A percentile compares a stretch with the other conserved stretches of the same genome.
phyloP scores from a whole-genome alignment of 1,140 invertebrate species.

The Sarcophaga peregrina region DNA sequence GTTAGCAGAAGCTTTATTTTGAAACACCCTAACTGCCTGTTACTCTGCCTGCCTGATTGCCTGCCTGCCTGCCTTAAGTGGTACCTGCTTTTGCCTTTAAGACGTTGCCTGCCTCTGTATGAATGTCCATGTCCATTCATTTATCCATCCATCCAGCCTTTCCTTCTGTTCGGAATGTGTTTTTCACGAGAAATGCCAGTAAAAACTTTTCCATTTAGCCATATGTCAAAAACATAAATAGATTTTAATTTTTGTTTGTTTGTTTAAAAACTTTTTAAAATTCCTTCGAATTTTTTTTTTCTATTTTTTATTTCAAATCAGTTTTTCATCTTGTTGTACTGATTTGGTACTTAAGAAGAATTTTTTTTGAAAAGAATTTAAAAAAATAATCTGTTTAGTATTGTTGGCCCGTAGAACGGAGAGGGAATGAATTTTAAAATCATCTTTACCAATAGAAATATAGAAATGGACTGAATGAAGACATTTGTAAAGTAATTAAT shows the following conservation, averaged over 20 bases:
- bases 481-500: too few relatives aligned
- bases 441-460: too few relatives aligned
- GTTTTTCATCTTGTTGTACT: background rate
- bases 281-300: background rate
- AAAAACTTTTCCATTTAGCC: conserved; percentile 36
- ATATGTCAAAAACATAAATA: conserved; percentile 39
- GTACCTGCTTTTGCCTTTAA: too few relatives aligned
- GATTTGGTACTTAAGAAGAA: too few relatives aligned
- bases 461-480: too few relatives aligned
- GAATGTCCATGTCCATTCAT: too few relatives aligned
- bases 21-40: background rate
- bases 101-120: too few relatives aligned
- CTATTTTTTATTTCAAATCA: background rate
- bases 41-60: background rate
- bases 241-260: background rate
- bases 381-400: too few relatives aligned
- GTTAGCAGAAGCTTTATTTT: background rate
- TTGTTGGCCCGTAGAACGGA: too few relatives aligned
- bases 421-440: too few relatives aligned
- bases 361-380: too few relatives aligned
- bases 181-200: background rate
- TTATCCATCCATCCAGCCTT: too few relatives aligned
- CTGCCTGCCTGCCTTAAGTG: background rate
- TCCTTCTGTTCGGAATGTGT: background rate
- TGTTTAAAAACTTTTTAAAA: background rate